Conservation (phyloP, 1,140 invertebrate genomes). For the Drosophila yakuba region DNA sequence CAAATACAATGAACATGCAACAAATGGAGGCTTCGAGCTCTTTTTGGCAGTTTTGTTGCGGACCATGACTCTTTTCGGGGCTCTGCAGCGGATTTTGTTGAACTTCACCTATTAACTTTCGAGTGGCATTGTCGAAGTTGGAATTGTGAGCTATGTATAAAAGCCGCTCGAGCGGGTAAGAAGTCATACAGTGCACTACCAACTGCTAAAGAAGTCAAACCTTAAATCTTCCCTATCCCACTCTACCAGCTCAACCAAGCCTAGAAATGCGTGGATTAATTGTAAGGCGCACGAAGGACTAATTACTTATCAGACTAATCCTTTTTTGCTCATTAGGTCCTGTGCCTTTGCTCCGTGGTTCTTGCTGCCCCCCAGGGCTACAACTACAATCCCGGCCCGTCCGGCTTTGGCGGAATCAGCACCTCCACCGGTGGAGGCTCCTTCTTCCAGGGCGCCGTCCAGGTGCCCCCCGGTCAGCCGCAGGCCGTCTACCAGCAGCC, state of each 20-base stretch:
- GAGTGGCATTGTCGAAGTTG: conserved; percentile 38
- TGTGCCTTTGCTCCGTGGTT: conserved; percentile 76
- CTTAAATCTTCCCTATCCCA: conserved; percentile 29
- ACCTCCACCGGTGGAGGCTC: conserved; percentile 42
- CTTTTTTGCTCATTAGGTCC: conserved; percentile 43
- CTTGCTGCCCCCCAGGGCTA: conserved; percentile 81
- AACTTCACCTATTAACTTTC: conserved; percentile 77
- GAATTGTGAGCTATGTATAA: conserved; percentile 60
- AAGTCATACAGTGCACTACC: conserved; percentile 73
- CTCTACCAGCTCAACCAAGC: conserved; percentile 68
- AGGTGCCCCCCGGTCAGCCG: conserved; percentile 39
- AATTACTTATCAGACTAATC: conserved; percentile 8
- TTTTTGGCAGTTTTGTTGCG: conserved; percentile 43
- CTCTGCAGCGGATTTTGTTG: conserved; percentile 50
- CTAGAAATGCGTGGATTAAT: conserved; percentile 84
- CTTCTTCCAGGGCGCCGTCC: conserved; percentile 60
- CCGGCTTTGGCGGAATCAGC: conserved; percentile 61
- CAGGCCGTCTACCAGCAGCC: conserved; percentile 83
- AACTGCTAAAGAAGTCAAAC: conserved; percentile 58
- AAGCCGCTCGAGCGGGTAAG: conserved; percentile 47
- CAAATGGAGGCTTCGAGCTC: conserved; percentile 54
- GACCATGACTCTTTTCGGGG: conserved; percentile 19
- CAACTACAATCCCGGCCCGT: conserved; percentile 73
- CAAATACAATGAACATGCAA: conserved; percentile 82
- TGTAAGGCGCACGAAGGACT: conserved; percentile 55